phyloP scores from a whole-genome alignment of 2,797 vertebrate species.

The Amniataba percoides region DNA sequence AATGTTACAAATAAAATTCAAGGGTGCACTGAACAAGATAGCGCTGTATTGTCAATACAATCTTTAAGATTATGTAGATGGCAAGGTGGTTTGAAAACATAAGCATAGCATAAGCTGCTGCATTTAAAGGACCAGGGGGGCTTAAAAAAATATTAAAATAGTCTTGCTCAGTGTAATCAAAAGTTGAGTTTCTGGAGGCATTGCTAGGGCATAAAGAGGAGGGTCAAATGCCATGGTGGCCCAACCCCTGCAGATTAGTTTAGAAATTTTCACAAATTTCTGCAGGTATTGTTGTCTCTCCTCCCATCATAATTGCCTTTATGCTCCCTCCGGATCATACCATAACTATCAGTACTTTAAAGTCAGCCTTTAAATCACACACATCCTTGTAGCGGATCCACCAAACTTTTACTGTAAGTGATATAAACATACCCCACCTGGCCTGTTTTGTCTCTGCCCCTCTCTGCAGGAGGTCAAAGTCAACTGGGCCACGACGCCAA shows the following conservation, averaged over 20 bases:
- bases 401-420: slow-evolving; percentile 40
- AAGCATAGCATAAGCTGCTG: not conserved
- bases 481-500: slow-evolving; percentile 99
- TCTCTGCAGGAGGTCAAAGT: slow-evolving; percentile 97
- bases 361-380: not conserved
- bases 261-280: not conserved
- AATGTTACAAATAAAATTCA: not conserved
- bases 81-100: not conserved
- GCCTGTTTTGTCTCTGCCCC: slow-evolving; percentile 60
- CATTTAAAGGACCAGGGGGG: slow-evolving; percentile 18
- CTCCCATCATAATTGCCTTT: not conserved
- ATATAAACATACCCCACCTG: slow-evolving; percentile 76
- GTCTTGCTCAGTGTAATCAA: slow-evolving; percentile 6
- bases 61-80: not conserved
- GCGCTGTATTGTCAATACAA: not conserved
- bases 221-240: not conserved
- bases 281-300: not conserved
- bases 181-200: slow-evolving; percentile 7
- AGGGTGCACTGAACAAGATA: not conserved
- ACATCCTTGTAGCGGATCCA: not conserved
- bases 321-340: not conserved
- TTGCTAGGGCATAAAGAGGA: not conserved
- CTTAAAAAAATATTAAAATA: slow-evolving; percentile 37
- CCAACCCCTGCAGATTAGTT: not conserved
- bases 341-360: not conserved